phyloP scores from a whole-genome alignment of 1,140 invertebrate species.

The Octopus sinensis region DNA sequence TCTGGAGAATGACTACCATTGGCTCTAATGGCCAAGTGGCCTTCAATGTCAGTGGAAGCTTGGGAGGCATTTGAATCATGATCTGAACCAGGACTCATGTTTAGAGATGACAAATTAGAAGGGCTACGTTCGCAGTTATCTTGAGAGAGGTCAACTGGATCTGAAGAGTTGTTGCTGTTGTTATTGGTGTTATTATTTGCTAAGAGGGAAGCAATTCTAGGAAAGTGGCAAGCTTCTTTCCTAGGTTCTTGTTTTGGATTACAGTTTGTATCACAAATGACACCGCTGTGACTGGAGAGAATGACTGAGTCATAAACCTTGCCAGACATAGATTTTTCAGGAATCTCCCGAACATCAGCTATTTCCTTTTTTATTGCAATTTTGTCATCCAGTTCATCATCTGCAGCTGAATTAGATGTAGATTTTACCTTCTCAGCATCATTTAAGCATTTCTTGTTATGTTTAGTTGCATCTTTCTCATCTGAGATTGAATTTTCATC shows the following conservation, averaged over 20 bases:
- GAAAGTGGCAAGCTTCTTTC: constrained; percentile 36
- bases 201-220: constrained; percentile 42
- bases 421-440: constrained; percentile 36
- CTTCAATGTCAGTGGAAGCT: constrained; percentile 27
- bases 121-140: constrained; percentile 14
- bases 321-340: neutral
- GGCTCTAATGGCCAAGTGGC: constrained; percentile 17
- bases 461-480: constrained; percentile 33
- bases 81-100: constrained; percentile 23
- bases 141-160: constrained; percentile 10
- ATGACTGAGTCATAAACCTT: neutral
- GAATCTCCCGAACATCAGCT: neutral
- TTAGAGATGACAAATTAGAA: constrained; percentile 5
- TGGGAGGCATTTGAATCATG: constrained; percentile 33
- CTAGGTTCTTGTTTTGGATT: constrained; percentile 12
- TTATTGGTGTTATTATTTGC: constrained; percentile 18
- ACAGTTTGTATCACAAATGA: constrained; percentile 2
- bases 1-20: constrained; percentile 15
- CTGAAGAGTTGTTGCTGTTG: neutral
- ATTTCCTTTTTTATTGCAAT: constrained; percentile 1
- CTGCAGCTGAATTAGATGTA: neutral
- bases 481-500: constrained; percentile 44
- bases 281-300: neutral
- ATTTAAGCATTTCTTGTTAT: neutral
- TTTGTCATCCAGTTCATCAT: constrained; percentile 12